These are phyloP conservation scores for Mesembrinibis cayennensis DNA, from an alignment of 2,113 vertebrate species.

Conservation along the genomic window DNA sequence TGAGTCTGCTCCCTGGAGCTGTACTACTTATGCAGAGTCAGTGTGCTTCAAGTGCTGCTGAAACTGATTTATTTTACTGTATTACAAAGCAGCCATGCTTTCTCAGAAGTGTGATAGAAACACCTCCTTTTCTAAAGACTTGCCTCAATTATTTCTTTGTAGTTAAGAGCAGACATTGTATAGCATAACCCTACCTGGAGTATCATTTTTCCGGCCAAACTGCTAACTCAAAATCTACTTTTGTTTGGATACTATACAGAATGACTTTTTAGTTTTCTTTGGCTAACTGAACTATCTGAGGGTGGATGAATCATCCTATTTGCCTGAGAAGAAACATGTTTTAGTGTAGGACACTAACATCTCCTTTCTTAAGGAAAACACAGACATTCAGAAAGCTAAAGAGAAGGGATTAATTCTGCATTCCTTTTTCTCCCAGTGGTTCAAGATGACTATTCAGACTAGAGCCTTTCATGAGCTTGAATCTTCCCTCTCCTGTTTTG, in stretches of 20 bases:
- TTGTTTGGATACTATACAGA: background rate
- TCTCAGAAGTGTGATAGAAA: background rate
- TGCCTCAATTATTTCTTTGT: background rate
- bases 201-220: background rate
- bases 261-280: background rate
- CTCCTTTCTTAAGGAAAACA: background rate
- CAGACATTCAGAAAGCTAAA: background rate
- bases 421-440: background rate
- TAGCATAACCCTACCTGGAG: background rate
- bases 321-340: background rate
- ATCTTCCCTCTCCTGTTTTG: background rate
- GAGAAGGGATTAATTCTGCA: background rate
- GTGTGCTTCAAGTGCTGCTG: background rate
- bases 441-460: background rate
- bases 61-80: background rate
- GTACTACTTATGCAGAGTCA: background rate
- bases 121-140: background rate
- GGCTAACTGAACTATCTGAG: background rate
- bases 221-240: background rate
- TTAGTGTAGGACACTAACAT: background rate
- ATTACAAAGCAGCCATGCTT: background rate
- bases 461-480: background rate
- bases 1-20: background rate
- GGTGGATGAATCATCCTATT: background rate
- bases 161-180: background rate